Percentiles rank a stretch among this genome's conserved stretches.
Evolutionary conservation across 1,140 invertebrate genomes (phyloP).

Genomic region (Psix sp.): DNA sequence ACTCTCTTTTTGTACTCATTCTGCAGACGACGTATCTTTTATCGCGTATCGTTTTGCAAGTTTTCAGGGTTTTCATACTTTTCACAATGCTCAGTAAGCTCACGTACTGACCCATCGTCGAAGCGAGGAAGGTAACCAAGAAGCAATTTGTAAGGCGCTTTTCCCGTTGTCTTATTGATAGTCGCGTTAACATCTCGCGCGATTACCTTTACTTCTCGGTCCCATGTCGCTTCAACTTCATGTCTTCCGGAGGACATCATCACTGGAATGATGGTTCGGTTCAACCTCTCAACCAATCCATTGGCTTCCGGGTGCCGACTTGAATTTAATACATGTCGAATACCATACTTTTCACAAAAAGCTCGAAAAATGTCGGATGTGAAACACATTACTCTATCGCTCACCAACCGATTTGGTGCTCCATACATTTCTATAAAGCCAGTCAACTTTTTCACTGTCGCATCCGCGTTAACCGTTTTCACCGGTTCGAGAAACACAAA

Average conservation of each 20-base stretch:
- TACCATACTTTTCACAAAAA: conserved; percentile 55
- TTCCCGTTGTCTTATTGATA: conserved; percentile 37
- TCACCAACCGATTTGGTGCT: conserved; percentile 51
- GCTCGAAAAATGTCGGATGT: conserved; percentile 57
- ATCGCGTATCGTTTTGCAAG: conserved; percentile 14
- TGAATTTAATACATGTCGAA: conserved; percentile 60
- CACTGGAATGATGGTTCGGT: conserved; percentile 26
- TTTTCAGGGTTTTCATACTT: conserved; percentile 5
- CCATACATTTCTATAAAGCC: conserved; percentile 15
- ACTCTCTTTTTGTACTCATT: conserved; percentile 5
- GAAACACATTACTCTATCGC: conserved; percentile 64
- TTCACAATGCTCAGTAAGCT: conserved; percentile 14
- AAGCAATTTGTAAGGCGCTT: conserved; percentile 31
- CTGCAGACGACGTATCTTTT: conserved; percentile 9
- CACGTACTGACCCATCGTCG: conserved; percentile 1
- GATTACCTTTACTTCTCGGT: conserved; percentile 4
- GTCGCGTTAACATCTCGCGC: conserved; percentile 25
- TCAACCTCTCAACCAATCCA: conserved; percentile 42
- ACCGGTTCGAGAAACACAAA: not conserved
- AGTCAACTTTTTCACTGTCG: not conserved
- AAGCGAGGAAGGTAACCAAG: conserved; percentile 25
- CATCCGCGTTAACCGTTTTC: not conserved
- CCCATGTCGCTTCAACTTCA: not conserved
- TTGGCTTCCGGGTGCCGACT: conserved; percentile 62
- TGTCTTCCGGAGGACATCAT: not conserved